Percentiles rank a stretch among this genome's conserved stretches.
Conservation (phyloP, 2,888 invertebrate species). For the Cyclophora albipunctata region DNA sequence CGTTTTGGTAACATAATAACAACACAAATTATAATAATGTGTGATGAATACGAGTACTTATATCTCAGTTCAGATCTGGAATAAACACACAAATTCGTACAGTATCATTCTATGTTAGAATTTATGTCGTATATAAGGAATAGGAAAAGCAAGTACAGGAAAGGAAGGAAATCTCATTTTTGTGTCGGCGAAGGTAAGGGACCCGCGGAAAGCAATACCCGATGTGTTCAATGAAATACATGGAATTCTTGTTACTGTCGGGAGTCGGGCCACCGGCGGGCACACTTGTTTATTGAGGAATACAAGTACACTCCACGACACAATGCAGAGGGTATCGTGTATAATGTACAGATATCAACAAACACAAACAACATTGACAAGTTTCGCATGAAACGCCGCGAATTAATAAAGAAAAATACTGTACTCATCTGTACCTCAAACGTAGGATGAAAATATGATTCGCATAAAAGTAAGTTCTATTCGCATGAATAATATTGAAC, state of each 20-base stretch:
- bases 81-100: background rate
- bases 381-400: too few species aligned
- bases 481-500: conserved; percentile 19
- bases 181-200: conserved; percentile 14
- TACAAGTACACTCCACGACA: background rate
- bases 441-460: conserved; percentile 26
- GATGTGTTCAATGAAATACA: conserved; percentile 25
- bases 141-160: conserved; percentile 22
- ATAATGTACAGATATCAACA: too few species aligned
- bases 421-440: conserved; percentile 5
- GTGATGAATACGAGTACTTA: too few species aligned
- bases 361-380: background rate
- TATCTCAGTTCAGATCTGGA: background rate
- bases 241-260: conserved; percentile 23
- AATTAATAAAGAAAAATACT: background rate
- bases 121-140: conserved; percentile 12
- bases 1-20: too few species aligned
- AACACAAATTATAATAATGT: too few species aligned
- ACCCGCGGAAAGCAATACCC: conserved; percentile 12
- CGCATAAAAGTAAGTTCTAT: background rate
- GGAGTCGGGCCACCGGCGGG: conserved; percentile 4
- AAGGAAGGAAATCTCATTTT: conserved; percentile 36
- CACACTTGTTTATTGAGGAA: conserved; percentile 9
- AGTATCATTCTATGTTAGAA: conserved; percentile 2
- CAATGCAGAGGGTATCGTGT: background rate